These are phyloP conservation scores for Syrista parreyssii DNA, from an alignment of 2,888 invertebrate species.

Conservation along the genomic window DNA sequence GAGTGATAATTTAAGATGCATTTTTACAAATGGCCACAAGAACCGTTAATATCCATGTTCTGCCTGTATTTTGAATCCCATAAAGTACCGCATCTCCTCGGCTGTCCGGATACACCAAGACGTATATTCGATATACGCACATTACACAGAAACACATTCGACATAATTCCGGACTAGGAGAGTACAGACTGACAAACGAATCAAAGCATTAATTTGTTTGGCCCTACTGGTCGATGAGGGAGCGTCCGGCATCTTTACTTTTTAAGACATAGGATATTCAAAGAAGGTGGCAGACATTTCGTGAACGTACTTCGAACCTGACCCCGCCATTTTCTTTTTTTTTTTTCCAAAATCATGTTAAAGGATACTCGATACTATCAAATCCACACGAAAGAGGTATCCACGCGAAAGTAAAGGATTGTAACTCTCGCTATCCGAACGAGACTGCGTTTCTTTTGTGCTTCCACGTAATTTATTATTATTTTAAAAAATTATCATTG, in stretches of 20 bases:
- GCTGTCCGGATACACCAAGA: slow-evolving; percentile 24
- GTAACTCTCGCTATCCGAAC: too few species aligned
- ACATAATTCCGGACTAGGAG: slow-evolving; percentile 52
- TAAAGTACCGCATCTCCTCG: slow-evolving; percentile 32
- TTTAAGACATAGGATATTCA: slow-evolving; percentile 39
- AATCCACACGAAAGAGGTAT: too few species aligned
- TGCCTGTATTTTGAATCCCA: slow-evolving; percentile 23
- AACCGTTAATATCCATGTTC: too few species aligned
- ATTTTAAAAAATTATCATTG: too few species aligned
- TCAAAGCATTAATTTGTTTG: slow-evolving; percentile 57
- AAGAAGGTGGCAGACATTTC: neutral
- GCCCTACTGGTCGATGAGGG: slow-evolving; percentile 36
- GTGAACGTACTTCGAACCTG: neutral
- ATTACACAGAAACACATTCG: slow-evolving; percentile 2
- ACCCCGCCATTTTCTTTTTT: too few species aligned
- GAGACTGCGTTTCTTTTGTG: too few species aligned
- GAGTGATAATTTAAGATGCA: slow-evolving; percentile 32
- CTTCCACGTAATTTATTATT: too few species aligned
- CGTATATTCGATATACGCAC: too few species aligned
- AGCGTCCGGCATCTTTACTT: slow-evolving; percentile 38
- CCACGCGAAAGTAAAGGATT: too few species aligned
- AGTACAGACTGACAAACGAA: slow-evolving; percentile 64
- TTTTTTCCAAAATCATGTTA: too few species aligned
- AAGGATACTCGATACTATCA: too few species aligned
- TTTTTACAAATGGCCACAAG: slow-evolving; percentile 18